Evolutionary conservation across 92 coral and sea anemone species (phyloP).

Genomic region (Parazoanthus swiftii): DNA sequence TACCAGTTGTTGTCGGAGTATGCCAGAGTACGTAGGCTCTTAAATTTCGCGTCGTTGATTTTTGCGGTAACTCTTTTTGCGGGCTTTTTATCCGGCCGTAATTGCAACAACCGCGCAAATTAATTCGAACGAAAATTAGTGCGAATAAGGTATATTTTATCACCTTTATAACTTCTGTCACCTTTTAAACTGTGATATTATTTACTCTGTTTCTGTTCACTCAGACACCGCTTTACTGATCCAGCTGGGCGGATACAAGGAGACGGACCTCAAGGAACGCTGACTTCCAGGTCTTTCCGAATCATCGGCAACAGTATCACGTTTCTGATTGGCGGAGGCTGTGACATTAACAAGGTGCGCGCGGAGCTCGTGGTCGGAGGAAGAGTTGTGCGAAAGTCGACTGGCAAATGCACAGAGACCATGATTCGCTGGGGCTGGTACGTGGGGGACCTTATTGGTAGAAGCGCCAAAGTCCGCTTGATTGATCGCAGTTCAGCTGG

Average conservation of each 20-base stretch:
- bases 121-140: no score
- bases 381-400: not conserved
- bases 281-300: constrained; percentile 21
- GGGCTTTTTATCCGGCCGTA: no score
- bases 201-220: not conserved
- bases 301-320: not conserved
- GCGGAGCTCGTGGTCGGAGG: constrained; percentile 30
- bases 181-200: no score
- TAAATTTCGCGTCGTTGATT: no score
- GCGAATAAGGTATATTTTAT: no score
- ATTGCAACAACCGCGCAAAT: no score
- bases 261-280: constrained; percentile 26
- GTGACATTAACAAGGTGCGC: constrained; percentile 18
- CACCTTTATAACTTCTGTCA: no score
- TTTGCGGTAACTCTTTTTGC: no score
- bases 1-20: no score
- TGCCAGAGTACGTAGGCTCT: no score
- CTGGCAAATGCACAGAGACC: constrained; percentile 44
- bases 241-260: not conserved
- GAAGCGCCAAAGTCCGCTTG: constrained; percentile 20
- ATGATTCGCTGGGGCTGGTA: constrained; percentile 28
- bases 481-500: constrained; percentile 23
- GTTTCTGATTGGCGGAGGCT: constrained; percentile 50
- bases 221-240: not conserved
- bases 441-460: constrained; percentile 11